A percentile compares a stretch with the other conserved stretches of the same genome.
Evolutionary conservation across 2,888 invertebrate species (phyloP).

Genomic region (Cerastis leucographa): DNA sequence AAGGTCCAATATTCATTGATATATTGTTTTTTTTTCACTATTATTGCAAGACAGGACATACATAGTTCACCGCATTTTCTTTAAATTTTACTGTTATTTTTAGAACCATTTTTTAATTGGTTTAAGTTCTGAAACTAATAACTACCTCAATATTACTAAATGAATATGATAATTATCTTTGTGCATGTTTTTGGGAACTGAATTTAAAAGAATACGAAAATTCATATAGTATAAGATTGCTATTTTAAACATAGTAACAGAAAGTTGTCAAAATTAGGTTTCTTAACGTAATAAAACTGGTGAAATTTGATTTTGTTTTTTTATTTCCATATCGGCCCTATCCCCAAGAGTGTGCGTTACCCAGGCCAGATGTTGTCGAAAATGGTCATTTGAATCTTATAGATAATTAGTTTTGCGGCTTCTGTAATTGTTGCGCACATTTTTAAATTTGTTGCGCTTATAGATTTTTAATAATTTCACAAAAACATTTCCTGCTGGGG

Average conservation of each 20-base stretch:
- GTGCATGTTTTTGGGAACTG: constrained; percentile 89
- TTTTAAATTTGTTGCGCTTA: no score
- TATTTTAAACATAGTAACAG: constrained; percentile 89
- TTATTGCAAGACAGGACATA: constrained; percentile 76
- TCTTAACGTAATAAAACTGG: constrained; percentile 90
- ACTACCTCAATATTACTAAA: constrained; percentile 91
- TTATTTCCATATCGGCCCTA: constrained; percentile 43
- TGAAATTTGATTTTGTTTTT: constrained; percentile 74
- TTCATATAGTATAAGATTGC: constrained; percentile 89
- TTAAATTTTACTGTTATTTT: constrained; percentile 87
- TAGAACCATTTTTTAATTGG: constrained; percentile 89
- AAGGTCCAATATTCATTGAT: constrained; percentile 79
- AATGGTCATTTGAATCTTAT: no score
- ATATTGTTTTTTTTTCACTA: constrained; percentile 78
- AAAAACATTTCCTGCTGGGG: no score
- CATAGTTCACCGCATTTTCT: constrained; percentile 79
- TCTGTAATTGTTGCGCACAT: no score
- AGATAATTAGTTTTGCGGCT: no score
- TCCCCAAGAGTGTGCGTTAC: no score
- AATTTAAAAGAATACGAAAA: constrained; percentile 83
- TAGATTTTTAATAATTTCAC: no score
- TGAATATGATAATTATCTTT: constrained; percentile 90
- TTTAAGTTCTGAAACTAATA: constrained; percentile 90
- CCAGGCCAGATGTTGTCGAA: no score
- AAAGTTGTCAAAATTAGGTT: constrained; percentile 90